These are phyloP conservation scores for Drosophila pallidifrons DNA, from an alignment of 1,140 invertebrate genomes.

Conservation along the genomic window DNA sequence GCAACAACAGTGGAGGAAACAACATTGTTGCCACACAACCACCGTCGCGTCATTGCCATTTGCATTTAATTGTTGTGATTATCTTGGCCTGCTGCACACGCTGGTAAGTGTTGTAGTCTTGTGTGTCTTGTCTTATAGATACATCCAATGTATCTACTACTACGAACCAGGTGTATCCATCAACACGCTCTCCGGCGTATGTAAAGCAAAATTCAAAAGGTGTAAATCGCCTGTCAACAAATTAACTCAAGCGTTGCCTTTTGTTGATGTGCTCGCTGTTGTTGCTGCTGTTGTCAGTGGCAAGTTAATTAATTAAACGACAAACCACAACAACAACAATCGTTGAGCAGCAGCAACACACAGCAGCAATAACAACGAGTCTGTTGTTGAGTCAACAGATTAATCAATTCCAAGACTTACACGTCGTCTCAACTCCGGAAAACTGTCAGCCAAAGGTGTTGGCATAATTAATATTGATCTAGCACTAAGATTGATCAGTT, in stretches of 20 bases:
- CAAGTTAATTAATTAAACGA: constrained; percentile 80
- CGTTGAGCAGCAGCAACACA: constrained; percentile 45
- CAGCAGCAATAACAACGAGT: constrained; percentile 11
- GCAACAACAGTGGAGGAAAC: constrained; percentile 47
- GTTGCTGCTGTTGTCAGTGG: constrained; percentile 46
- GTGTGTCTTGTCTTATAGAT: constrained; percentile 43
- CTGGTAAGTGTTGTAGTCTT: constrained; percentile 66
- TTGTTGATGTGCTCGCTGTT: constrained; percentile 22
- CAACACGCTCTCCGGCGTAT: constrained; percentile 56
- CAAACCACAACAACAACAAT: constrained; percentile 48
- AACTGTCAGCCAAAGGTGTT: constrained; percentile 73
- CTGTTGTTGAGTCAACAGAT: constrained; percentile 64
- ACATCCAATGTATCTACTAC: constrained; percentile 21
- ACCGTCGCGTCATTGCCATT: constrained; percentile 71
- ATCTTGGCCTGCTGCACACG: constrained; percentile 84
- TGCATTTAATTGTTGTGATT: constrained; percentile 84
- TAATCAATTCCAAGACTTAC: constrained; percentile 67
- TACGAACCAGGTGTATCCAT: constrained; percentile 47
- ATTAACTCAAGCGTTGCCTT: constrained; percentile 69
- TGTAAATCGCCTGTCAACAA: constrained; percentile 78
- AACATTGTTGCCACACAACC: constrained; percentile 54
- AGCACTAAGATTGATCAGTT: constrained; percentile 44
- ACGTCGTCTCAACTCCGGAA: constrained; percentile 33
- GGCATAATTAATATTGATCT: constrained; percentile 82
- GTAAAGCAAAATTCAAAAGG: constrained; percentile 65